A percentile compares a stretch with the other conserved stretches of the same genome.
Evolutionary conservation across 2,797 vertebrate genomes (phyloP).

Genomic region (Eutrigla gurnardus): DNA sequence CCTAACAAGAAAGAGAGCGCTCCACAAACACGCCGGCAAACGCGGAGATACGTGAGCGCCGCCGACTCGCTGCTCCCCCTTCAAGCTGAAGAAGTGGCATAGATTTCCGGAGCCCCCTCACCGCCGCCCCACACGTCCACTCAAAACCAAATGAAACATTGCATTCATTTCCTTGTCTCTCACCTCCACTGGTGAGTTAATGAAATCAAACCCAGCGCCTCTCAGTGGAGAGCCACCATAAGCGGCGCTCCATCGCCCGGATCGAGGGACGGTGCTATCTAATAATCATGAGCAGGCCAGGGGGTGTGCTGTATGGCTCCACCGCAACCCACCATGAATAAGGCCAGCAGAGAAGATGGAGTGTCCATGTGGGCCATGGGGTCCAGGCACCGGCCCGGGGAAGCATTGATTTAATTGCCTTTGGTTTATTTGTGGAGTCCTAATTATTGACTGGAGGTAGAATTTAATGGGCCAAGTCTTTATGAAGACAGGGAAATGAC

Average conservation of each 20-base stretch:
- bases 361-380: slow-evolving; percentile 91
- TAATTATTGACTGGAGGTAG: slow-evolving; percentile 99
- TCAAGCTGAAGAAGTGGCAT: slow-evolving; percentile 52
- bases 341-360: slow-evolving; percentile 83
- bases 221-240: slow-evolving; percentile 80
- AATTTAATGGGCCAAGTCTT: slow-evolving; percentile 96
- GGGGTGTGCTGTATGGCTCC: slow-evolving; percentile 76
- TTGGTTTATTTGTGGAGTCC: slow-evolving; percentile 99
- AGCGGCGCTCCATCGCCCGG: slow-evolving; percentile 62
- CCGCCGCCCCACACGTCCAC: slow-evolving; percentile 68
- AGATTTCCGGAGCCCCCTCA: slow-evolving; percentile 54
- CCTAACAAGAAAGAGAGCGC: slow-evolving; percentile 76
- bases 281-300: slow-evolving; percentile 91
- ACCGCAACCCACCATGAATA: slow-evolving; percentile 80
- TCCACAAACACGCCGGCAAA: slow-evolving; percentile 25
- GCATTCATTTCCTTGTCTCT: slow-evolving; percentile 73
- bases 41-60: no score
- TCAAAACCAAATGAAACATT: slow-evolving; percentile 82
- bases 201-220: slow-evolving; percentile 80
- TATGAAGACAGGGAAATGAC: slow-evolving; percentile 96
- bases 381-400: slow-evolving; percentile 84
- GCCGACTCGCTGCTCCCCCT: slow-evolving; percentile 23
- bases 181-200: slow-evolving; percentile 78
- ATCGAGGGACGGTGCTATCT: slow-evolving; percentile 75
- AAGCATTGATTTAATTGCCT: slow-evolving; percentile 99